A percentile compares a stretch with the other conserved stretches of the same genome.
Conservation (phyloP, 1,140 invertebrate species). For the Batillaria attramentaria region DNA sequence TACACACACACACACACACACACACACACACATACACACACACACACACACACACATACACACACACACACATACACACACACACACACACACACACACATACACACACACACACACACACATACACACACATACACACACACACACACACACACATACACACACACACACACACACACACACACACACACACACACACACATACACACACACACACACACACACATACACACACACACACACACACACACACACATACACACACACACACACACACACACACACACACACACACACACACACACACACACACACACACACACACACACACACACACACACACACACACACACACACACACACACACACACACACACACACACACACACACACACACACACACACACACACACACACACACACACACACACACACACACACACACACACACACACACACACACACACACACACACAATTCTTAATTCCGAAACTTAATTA, state of each 20-base stretch:
- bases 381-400: not conserved
- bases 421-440: slow-evolving; percentile 27
- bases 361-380: not conserved
- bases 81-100: too few species aligned
- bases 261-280: slow-evolving; percentile 2
- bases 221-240: slow-evolving; percentile 16
- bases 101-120: not conserved
- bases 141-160: slow-evolving; percentile 10
- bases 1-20: too few species aligned
- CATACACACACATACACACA: slow-evolving; percentile 8
- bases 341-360: not conserved
- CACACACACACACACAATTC: not conserved
- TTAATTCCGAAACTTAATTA: too few species aligned
- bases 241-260: not conserved
- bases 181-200: not conserved
- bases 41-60: too few species aligned
- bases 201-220: not conserved
- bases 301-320: not conserved
- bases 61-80: too few species aligned
- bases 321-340: not conserved
- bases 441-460: not conserved
- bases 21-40: too few species aligned
- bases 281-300: slow-evolving; percentile 6
- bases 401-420: slow-evolving; percentile 19
- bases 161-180: slow-evolving; percentile 12